Conservation (phyloP, 2,888 invertebrate genomes). For the Branchinecta sandiegonensis region DNA sequence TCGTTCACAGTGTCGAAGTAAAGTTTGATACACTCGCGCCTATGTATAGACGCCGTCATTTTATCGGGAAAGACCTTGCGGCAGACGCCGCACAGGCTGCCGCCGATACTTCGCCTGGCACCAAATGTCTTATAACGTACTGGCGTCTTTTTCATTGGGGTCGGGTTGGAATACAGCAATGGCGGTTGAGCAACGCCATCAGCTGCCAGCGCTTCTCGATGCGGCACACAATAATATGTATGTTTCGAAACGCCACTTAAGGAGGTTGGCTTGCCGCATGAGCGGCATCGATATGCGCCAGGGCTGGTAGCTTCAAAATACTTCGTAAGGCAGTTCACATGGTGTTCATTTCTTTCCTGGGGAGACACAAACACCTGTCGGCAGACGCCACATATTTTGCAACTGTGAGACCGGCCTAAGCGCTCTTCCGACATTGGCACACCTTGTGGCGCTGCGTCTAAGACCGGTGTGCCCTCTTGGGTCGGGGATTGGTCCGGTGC, state of each 20-base stretch:
- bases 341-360: background rate
- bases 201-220: background rate
- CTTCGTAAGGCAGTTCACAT: background rate
- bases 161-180: background rate
- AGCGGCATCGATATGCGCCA: background rate
- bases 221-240: background rate
- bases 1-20: background rate
- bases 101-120: background rate
- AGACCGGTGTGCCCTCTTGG: background rate
- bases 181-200: conserved; percentile 1
- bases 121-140: background rate
- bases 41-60: background rate
- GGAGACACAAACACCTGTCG: background rate
- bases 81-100: conserved; percentile 6
- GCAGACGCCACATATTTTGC: conserved; percentile 2
- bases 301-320: background rate
- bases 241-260: background rate
- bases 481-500: background rate
- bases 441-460: background rate
- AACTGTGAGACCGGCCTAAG: too few species aligned
- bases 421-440: background rate
- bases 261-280: background rate
- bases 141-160: background rate
- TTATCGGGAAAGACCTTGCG: conserved; percentile 1
- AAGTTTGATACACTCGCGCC: background rate